Evolutionary conservation across 2,888 invertebrate species (phyloP), one percentile per base, ranked within the genome.

Genomic region (Caenorhabditis sp.): DNA sequence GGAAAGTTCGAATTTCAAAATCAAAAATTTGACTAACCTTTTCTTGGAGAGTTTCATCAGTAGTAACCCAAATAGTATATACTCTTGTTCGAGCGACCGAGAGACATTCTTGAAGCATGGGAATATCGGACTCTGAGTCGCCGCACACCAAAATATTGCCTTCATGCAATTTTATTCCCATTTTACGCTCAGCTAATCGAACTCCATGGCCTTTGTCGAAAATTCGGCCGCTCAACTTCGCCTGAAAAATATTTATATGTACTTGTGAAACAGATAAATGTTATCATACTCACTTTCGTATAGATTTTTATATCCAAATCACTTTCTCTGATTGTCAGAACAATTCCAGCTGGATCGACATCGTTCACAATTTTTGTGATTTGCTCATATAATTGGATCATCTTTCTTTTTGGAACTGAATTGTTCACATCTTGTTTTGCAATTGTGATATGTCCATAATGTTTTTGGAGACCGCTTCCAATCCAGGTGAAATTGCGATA

Each of bases 151-250:
- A 70, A 36, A 84, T 76, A 53, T 82, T 83, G 31, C 82, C 74
- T 52, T 80, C 68, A 61, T 69, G 60, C 50, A 84, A 60, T 50
- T 84, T 67, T 61, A 84, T 64, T 36, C 70, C 71, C 81, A 82
- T 69, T 49, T 80, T 68, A 65, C 75, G 49, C 38, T 81, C 67
- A 56, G 78, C 76, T 36, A 85, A 66, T 12, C 77, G 77, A 8
- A 85, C 77, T n/a, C 85, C 85, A 54, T 84, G 77, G 3, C 85
- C 85, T 58, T 85, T 85, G 78, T 82, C 83, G 80, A 85, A 85
- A 38, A 84, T 81, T 36, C 77, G 36, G 8, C 81, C 82, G 25
- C 75, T 76, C 59, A 81, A 58, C 57, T 83, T 82, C 43, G 71
- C 77, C 75, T 76, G 27, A 26, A 31, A 26, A 1, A 14, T 36